A percentile compares a stretch with the other conserved stretches of the same genome.
These are phyloP conservation scores for Heliconius hortense DNA, from an alignment of 2,888 invertebrate species.

Conservation along the genomic window DNA sequence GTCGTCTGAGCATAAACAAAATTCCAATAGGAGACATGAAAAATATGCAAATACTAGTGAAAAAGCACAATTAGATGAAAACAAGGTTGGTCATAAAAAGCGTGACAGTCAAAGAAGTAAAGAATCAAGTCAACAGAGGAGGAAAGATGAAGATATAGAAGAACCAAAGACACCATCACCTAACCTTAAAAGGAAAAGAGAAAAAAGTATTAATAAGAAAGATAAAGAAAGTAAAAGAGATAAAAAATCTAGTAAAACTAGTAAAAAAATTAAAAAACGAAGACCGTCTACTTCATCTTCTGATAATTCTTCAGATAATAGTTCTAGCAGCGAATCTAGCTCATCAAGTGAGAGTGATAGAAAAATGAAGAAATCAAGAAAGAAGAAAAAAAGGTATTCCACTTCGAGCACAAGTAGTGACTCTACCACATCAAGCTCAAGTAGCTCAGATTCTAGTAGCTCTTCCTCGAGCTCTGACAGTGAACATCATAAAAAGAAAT, in stretches of 20 bases:
- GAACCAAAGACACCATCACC: constrained; percentile 47
- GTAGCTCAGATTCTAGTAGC: constrained; percentile 60
- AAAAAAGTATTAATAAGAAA: constrained; percentile 43
- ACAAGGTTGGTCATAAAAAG: constrained; percentile 24
- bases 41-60: constrained; percentile 30
- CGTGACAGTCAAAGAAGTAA: constrained; percentile 30
- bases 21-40: constrained; percentile 12
- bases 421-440: constrained; percentile 54
- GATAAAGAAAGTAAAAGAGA: constrained; percentile 44
- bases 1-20: constrained; percentile 25
- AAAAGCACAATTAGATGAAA: constrained; percentile 31
- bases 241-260: constrained; percentile 43
- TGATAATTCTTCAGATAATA: constrained; percentile 63
- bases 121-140: constrained; percentile 35
- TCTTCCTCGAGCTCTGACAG: constrained; percentile 66
- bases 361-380: constrained; percentile 57
- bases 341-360: constrained; percentile 64
- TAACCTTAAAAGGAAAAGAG: constrained; percentile 33
- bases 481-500: constrained; percentile 56
- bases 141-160: constrained; percentile 36
- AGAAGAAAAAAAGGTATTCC: constrained; percentile 60
- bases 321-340: constrained; percentile 64
- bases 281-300: constrained; percentile 64
- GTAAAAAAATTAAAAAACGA: constrained; percentile 50
- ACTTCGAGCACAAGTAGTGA: constrained; percentile 62